Evolutionary conservation across 2,888 invertebrate species (phyloP).

Genomic region (Marasmarcha lunaedactyla): DNA sequence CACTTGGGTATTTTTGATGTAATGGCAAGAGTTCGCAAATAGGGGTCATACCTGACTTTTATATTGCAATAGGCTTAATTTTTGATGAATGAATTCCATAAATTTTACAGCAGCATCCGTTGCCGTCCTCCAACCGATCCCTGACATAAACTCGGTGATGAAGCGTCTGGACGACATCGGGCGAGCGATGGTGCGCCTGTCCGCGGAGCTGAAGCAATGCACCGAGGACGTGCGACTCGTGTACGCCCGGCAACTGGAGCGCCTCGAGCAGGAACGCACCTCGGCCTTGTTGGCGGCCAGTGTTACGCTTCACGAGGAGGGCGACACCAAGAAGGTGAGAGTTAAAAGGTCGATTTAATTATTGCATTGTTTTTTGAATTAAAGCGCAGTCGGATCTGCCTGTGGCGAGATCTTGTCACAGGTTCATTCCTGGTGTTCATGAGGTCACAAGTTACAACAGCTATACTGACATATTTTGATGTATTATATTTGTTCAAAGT

Average conservation of each 20-base stretch:
- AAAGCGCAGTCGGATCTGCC: too few relatives aligned
- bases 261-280: slow-evolving; percentile 73
- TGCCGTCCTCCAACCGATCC: slow-evolving; percentile 14
- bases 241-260: slow-evolving; percentile 74
- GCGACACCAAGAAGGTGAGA: slow-evolving; percentile 81
- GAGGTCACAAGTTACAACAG: too few relatives aligned
- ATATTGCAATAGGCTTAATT: too few relatives aligned
- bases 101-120: not conserved
- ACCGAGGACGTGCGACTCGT: slow-evolving; percentile 80
- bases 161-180: slow-evolving; percentile 80
- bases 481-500: too few relatives aligned
- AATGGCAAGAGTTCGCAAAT: too few relatives aligned
- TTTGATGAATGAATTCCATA: too few relatives aligned
- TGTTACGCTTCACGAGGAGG: slow-evolving; percentile 62
- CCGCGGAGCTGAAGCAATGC: slow-evolving; percentile 78
- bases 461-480: too few relatives aligned
- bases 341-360: too few relatives aligned
- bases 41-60: too few relatives aligned
- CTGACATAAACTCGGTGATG: slow-evolving; percentile 56
- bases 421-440: too few relatives aligned
- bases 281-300: slow-evolving; percentile 76
- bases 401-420: too few relatives aligned
- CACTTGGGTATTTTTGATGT: too few relatives aligned
- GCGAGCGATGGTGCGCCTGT: slow-evolving; percentile 74
- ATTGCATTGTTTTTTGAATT: slow-evolving; percentile 15